Evolutionary conservation across 2,888 invertebrate species (phyloP).

Genomic region (Trisateles emortualis): DNA sequence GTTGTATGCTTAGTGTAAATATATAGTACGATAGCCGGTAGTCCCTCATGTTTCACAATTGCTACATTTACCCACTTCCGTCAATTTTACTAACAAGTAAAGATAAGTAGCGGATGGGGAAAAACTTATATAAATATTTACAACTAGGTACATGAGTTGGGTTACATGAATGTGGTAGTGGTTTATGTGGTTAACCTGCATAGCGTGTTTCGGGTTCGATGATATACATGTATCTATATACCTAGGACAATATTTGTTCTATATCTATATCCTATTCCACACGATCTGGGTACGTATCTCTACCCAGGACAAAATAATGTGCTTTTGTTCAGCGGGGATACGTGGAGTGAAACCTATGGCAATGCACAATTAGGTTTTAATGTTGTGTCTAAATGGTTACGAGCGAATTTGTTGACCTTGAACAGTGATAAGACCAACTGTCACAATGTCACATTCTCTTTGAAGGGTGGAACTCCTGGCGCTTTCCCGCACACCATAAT

Average conservation of each 20-base stretch:
- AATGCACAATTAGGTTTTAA: not conserved
- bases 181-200: too few species aligned
- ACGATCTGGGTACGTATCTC: not conserved
- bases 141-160: too few species aligned
- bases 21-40: constrained; percentile 1
- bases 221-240: too few species aligned
- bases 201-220: too few species aligned
- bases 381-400: not conserved
- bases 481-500: not conserved
- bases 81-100: constrained; percentile 4
- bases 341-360: not conserved
- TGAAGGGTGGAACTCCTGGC: not conserved
- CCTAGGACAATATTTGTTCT: too few species aligned
- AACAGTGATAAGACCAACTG: not conserved
- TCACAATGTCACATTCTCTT: not conserved
- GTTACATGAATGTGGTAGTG: too few species aligned
- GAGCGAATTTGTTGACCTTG: not conserved
- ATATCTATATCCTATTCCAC: too few species aligned
- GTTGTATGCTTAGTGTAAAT: constrained; percentile 3
- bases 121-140: too few species aligned
- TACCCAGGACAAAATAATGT: not conserved
- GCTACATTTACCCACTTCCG: constrained; percentile 19
- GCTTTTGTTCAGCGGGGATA: not conserved
- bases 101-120: constrained; percentile 21
- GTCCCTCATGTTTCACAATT: constrained; percentile 1